A percentile compares a stretch with the other conserved stretches of the same genome.
Evolutionary conservation across 2,797 vertebrate genomes (phyloP).

Genomic region (Martes flavigula): DNA sequence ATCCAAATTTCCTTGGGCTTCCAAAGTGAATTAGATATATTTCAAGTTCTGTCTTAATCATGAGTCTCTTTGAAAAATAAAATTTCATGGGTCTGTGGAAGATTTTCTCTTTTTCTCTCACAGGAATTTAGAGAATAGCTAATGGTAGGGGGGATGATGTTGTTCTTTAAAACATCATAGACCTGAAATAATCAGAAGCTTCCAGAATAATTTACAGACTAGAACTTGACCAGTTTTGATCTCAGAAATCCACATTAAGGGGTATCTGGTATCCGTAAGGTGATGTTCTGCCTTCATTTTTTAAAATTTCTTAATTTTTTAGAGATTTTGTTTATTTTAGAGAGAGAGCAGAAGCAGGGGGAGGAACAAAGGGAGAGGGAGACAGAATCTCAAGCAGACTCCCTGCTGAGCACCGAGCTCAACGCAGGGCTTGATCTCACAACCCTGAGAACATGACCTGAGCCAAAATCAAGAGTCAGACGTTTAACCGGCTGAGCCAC

Average conservation of each 20-base stretch:
- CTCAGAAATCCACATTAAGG: neutral
- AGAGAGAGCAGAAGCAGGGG: neutral
- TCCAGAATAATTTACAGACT: neutral
- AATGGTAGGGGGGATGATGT: neutral
- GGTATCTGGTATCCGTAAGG: neutral
- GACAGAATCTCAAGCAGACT: neutral
- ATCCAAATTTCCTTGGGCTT: constrained; percentile 31
- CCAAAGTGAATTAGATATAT: constrained; percentile 22
- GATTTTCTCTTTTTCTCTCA: neutral
- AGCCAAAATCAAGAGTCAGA: neutral
- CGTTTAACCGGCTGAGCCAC: neutral
- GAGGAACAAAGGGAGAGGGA: neutral
- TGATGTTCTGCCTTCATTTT: neutral
- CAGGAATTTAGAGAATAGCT: neutral
- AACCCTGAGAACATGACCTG: neutral
- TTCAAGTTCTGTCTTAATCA: constrained; percentile 53
- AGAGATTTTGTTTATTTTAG: neutral
- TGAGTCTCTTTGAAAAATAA: constrained; percentile 44
- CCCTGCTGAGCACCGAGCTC: neutral
- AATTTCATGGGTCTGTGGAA: neutral
- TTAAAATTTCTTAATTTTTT: neutral
- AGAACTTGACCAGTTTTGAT: neutral
- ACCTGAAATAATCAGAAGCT: neutral
- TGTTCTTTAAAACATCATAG: neutral
- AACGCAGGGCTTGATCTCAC: neutral